These are phyloP conservation scores for Burhinus oedicnemus DNA, from an alignment of 2,113 vertebrate species.

Conservation along the genomic window DNA sequence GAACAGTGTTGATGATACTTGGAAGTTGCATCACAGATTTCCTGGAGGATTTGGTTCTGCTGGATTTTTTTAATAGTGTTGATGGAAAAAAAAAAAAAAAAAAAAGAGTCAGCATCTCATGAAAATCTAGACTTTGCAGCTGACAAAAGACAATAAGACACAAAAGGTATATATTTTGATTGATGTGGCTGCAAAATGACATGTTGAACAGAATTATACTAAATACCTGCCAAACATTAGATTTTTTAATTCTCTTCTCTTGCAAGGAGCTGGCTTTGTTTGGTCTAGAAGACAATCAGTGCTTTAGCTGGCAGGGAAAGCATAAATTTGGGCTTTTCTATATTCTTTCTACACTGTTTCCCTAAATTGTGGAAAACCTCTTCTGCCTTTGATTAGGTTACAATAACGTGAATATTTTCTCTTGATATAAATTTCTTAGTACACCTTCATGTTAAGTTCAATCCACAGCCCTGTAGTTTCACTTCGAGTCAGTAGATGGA, in stretches of 20 bases:
- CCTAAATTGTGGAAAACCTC: neutral
- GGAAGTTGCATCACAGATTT: neutral
- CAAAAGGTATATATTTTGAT: neutral
- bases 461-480: neutral
- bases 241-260: neutral
- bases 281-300: neutral
- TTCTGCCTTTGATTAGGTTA: neutral
- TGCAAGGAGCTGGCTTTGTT: neutral
- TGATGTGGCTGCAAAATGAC: neutral
- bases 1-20: neutral
- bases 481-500: neutral
- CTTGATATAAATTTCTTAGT: neutral
- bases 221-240: neutral
- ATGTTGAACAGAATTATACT: neutral
- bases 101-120: neutral
- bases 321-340: neutral
- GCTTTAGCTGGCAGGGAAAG: neutral
- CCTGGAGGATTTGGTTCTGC: neutral
- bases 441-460: neutral
- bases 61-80: neutral
- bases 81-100: neutral
- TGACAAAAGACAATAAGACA: neutral
- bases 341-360: neutral
- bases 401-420: neutral
- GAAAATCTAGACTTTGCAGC: neutral